phyloP scores from a whole-genome alignment of 2,113 vertebrate species.

The Atrichornis clamosus region DNA sequence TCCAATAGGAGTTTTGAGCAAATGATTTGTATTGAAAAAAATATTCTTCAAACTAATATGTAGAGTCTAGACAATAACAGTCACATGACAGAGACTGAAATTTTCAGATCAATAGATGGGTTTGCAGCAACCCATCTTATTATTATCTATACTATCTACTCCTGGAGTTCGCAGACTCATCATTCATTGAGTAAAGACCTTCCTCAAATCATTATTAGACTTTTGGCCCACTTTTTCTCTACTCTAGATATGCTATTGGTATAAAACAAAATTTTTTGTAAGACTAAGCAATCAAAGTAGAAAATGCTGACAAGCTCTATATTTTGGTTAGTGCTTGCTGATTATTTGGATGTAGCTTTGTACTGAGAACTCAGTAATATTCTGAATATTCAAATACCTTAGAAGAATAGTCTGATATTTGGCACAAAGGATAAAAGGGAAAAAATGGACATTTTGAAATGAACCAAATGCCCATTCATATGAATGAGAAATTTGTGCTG shows the following conservation, averaged over 20 bases:
- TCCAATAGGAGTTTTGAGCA: neutral
- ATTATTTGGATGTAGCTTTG: neutral
- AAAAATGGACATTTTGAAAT: neutral
- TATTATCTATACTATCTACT: neutral
- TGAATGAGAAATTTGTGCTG: neutral
- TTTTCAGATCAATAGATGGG: neutral
- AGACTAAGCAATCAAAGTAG: neutral
- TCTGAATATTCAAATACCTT: neutral
- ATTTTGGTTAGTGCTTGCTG: neutral
- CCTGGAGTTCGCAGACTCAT: neutral
- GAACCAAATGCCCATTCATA: neutral
- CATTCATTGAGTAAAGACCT: neutral
- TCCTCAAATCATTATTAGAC: neutral
- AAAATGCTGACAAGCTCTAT: neutral
- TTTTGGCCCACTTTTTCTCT: neutral
- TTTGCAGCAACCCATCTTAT: neutral
- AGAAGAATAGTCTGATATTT: neutral
- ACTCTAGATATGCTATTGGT: neutral
- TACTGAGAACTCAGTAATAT: neutral
- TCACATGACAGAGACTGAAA: neutral
- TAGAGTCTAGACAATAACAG: neutral
- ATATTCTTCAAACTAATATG: neutral
- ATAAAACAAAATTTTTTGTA: neutral
- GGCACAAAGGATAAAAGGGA: neutral
- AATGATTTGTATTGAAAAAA: constrained; percentile 16